Evolutionary conservation across 2,888 invertebrate species (phyloP), one percentile per base, ranked within the genome.

Genomic region (Macrophya alboannulata): DNA sequence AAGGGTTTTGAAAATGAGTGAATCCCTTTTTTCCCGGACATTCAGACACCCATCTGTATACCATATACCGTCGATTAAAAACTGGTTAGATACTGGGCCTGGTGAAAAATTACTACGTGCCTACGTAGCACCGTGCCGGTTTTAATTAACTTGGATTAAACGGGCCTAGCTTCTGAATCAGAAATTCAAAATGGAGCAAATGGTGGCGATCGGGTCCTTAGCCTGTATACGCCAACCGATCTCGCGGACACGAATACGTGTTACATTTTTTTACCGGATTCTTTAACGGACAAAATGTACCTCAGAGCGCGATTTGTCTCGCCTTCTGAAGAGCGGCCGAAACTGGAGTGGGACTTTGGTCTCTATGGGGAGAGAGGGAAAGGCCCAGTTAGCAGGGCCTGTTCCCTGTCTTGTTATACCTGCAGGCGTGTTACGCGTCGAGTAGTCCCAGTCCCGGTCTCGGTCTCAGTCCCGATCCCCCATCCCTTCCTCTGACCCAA

Each of bases 391-490:
- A 84, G 74, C 59, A 43, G 84, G 10, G 25, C 76, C 84, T 76
- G 84, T 84, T 84, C 72, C 84, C 76, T 84, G 84, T 84, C 84
- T 84, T 84, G 84, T 84, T 84, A 84, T 84, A 84, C 84, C 76
- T 76, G 76, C 37, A 62, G 81, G 81, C 81, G 81, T 62, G 81
- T 62, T 81, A 81, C 81, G 81, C 77, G 31, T 77, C 51, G 51
- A 55, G 51, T 74, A 74, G 72, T 45, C n/a, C 10, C 25, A 37
- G 31, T 68, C 17, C 37, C 25, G 37, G 17, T 40, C 55, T 2
- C 55, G 15, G 4, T 17, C 48, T 15, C 48, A 17, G 12, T 17
- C 65, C 25, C 65, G 25, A 15, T 68, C 31, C 68, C 55, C 1
- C 55, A n/a, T n/a, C 71, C 71, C 40, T 71, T 71, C 37, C 15